These are phyloP conservation scores for Ephialtes manifestator DNA, from an alignment of 2,888 invertebrate species.

Conservation along the genomic window DNA sequence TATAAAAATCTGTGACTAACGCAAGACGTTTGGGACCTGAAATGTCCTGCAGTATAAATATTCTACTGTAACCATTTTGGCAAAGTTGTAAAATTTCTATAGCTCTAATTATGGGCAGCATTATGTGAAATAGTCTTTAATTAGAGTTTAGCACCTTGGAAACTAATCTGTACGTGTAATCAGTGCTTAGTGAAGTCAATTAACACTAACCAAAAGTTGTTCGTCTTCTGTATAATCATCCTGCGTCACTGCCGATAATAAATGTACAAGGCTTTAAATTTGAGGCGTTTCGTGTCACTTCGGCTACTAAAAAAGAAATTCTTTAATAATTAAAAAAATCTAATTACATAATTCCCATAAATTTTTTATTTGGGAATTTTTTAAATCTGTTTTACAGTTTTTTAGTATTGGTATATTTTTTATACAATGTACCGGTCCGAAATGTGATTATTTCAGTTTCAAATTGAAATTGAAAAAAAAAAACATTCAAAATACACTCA, in stretches of 20 bases:
- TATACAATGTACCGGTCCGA: no score
- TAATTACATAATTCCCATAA: no score
- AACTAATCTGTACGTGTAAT: slow-evolving; percentile 25
- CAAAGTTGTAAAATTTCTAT: slow-evolving; percentile 10
- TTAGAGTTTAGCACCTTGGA: slow-evolving; percentile 18
- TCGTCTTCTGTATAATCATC: background rate
- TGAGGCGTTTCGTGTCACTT: no score
- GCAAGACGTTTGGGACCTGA: background rate
- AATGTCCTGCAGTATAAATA: slow-evolving; percentile 31
- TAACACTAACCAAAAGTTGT: background rate
- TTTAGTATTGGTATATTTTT: no score
- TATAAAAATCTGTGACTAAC: slow-evolving; percentile 51
- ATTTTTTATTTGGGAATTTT: no score
- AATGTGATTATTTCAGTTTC: no score
- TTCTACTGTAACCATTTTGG: slow-evolving; percentile 13
- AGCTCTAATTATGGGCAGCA: background rate
- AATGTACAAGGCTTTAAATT: slow-evolving; percentile 8
- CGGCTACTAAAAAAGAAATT: no score
- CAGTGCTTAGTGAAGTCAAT: background rate
- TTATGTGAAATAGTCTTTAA: background rate
- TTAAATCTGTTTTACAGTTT: no score
- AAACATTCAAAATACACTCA: no score
- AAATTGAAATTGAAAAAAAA: no score
- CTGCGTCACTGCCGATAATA: background rate
- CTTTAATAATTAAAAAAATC: no score